Evolutionary conservation across 2,888 invertebrate species (phyloP).

Genomic region (Eulithis prunata): DNA sequence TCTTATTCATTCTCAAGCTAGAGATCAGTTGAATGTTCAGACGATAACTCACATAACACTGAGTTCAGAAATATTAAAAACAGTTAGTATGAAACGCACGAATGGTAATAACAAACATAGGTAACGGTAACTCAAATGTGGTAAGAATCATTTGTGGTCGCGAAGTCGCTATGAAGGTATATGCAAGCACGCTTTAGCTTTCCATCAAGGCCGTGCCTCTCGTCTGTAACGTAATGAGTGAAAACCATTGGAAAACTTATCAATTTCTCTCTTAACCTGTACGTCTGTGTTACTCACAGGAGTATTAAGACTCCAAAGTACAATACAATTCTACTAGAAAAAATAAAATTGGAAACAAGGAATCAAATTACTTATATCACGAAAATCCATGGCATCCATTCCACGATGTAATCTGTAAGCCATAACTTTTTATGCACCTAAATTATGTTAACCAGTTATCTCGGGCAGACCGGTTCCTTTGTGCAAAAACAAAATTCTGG

Average conservation of each 20-base stretch:
- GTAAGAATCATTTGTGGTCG: constrained; percentile 12
- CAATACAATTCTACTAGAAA: too few relatives aligned
- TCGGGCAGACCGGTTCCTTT: constrained; percentile 29
- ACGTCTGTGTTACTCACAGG: too few relatives aligned
- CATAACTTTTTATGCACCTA: constrained; percentile 9
- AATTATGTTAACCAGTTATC: constrained; percentile 20
- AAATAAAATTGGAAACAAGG: too few relatives aligned
- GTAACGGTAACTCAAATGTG: constrained; percentile 15
- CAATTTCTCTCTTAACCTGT: constrained; percentile 8
- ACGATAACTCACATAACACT: not conserved
- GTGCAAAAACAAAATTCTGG: constrained; percentile 23
- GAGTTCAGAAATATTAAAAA: not conserved
- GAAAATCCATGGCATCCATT: not conserved
- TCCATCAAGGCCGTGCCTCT: constrained; percentile 25
- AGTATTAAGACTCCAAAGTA: too few relatives aligned
- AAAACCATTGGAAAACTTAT: constrained; percentile 29
- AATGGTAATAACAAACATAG: constrained; percentile 8
- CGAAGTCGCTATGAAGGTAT: not conserved
- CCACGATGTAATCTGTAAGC: constrained; percentile 3
- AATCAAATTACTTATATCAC: too few relatives aligned
- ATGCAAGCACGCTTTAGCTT: constrained; percentile 13
- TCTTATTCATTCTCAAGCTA: too few relatives aligned
- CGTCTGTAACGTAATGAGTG: constrained; percentile 10
- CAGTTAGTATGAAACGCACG: constrained; percentile 4
- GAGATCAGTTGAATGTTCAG: too few relatives aligned